Evolutionary conservation across 1,140 invertebrate species (phyloP).

Genomic region (Drosophila truncata): DNA sequence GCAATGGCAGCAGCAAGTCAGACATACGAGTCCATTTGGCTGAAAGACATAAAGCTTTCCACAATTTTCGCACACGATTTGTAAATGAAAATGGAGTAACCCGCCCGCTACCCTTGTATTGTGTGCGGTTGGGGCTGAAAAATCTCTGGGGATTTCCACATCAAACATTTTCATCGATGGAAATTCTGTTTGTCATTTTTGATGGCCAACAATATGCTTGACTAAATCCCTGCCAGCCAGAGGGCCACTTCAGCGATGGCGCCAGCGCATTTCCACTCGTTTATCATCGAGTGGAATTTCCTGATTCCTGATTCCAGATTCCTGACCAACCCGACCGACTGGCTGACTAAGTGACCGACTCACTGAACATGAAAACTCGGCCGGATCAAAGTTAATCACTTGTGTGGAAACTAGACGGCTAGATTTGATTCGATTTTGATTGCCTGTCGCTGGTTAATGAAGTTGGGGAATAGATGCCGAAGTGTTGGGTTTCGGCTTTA

Average conservation of each 20-base stretch:
- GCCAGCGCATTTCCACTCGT: slow-evolving; percentile 28
- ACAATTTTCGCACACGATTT: slow-evolving; percentile 65
- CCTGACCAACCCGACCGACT: slow-evolving; percentile 16
- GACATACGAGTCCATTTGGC: slow-evolving; percentile 48
- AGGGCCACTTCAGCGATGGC: slow-evolving; percentile 36
- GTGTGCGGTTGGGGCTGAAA: slow-evolving; percentile 1
- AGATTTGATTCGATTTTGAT: slow-evolving; percentile 41
- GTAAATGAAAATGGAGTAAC: slow-evolving; percentile 39
- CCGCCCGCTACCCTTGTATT: slow-evolving; percentile 6
- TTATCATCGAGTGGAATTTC: slow-evolving; percentile 47
- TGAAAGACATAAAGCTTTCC: slow-evolving; percentile 28
- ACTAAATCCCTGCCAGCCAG: slow-evolving; percentile 27
- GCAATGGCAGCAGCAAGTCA: slow-evolving; percentile 31
- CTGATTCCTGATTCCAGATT: slow-evolving; percentile 7
- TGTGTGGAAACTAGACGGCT: slow-evolving; percentile 38
- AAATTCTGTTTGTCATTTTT: slow-evolving; percentile 54
- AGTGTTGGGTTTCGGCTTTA: not conserved
- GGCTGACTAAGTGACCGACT: slow-evolving; percentile 14
- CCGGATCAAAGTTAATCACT: slow-evolving; percentile 52
- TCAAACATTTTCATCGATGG: slow-evolving; percentile 67
- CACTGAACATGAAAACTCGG: slow-evolving; percentile 22
- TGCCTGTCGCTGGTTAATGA: slow-evolving; percentile 33
- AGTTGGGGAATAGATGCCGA: slow-evolving; percentile 35
- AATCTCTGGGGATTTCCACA: slow-evolving; percentile 69
- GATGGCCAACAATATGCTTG: slow-evolving; percentile 34